A percentile compares a stretch with the other conserved stretches of the same genome.
These are phyloP conservation scores for Dufourea novaeangliae DNA, from an alignment of 1,140 invertebrate genomes.

Conservation along the genomic window DNA sequence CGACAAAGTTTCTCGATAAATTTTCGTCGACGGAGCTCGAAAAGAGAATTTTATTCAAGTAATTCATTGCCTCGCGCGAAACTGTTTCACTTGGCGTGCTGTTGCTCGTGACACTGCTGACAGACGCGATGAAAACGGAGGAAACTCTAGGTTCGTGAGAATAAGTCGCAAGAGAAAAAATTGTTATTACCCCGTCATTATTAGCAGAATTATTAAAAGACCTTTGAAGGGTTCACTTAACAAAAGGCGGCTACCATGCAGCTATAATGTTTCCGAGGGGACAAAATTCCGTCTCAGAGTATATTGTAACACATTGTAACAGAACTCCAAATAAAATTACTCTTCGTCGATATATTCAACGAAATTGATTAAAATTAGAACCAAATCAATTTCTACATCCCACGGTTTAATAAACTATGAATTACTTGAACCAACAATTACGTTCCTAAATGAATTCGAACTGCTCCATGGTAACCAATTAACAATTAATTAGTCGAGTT, in stretches of 20 bases:
- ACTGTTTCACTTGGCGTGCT: not conserved
- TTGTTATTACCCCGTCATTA: conserved; percentile 24
- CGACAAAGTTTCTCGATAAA: not conserved
- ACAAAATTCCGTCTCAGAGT: not conserved
- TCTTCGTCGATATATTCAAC: too few species aligned
- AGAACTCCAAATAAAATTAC: too few species aligned
- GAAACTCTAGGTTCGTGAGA: conserved; percentile 23
- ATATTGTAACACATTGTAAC: not conserved
- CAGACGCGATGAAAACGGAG: conserved; percentile 1
- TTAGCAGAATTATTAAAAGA: conserved; percentile 21
- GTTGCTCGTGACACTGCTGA: not conserved
- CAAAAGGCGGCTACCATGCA: not conserved
- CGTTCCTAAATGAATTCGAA: not conserved
- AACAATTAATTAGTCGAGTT: not conserved
- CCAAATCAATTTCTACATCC: too few species aligned
- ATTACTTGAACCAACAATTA: too few species aligned
- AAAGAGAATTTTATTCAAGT: not conserved
- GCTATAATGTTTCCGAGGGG: not conserved
- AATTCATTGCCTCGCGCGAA: not conserved
- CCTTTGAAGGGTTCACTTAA: not conserved
- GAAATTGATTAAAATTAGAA: too few species aligned
- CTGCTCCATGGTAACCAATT: not conserved
- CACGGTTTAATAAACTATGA: too few species aligned
- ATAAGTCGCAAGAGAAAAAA: conserved; percentile 4
- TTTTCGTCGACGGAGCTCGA: not conserved